phyloP scores from a whole-genome alignment of 35 echinoderm and acorn worm species.

The Apostichopus californicus region DNA sequence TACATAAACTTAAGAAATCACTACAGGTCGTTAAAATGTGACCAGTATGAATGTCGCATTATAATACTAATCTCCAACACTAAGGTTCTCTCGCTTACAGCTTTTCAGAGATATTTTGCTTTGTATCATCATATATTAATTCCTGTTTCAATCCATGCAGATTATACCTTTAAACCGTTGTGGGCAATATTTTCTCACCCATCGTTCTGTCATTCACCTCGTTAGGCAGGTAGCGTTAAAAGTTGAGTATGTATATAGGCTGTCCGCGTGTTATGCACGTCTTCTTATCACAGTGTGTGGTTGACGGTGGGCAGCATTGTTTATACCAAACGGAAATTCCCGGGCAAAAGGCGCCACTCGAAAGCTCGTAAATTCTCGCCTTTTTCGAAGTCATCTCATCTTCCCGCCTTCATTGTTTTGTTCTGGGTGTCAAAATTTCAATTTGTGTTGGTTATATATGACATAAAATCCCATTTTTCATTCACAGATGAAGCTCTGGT shows the following conservation, averaged over 20 bases:
- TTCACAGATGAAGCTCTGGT: conserved; percentile 13
- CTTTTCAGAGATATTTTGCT: too few relatives aligned
- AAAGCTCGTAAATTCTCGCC: conserved; percentile 32
- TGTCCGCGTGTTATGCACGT: neutral
- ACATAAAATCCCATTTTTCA: conserved; percentile 45
- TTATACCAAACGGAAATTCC: conserved; percentile 50
- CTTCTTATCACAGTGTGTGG: conserved; percentile 48
- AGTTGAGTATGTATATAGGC: conserved; percentile 32
- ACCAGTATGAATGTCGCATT: too few relatives aligned
- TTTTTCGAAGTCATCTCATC: conserved; percentile 22
- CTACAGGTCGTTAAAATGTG: too few relatives aligned
- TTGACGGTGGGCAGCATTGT: neutral
- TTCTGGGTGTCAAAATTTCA: conserved; percentile 51
- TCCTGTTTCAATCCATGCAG: too few relatives aligned
- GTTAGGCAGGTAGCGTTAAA: neutral
- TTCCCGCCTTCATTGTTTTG: conserved; percentile 27
- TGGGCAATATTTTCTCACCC: neutral
- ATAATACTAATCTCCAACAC: too few relatives aligned
- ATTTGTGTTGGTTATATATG: conserved; percentile 51
- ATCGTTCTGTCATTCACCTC: neutral
- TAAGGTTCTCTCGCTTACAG: too few relatives aligned
- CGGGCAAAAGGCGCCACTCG: conserved; percentile 47
- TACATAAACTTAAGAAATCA: too few relatives aligned
- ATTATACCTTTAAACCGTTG: too few relatives aligned
- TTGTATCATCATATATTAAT: too few relatives aligned